A percentile compares a stretch with the other conserved stretches of the same genome.
These are phyloP conservation scores for Hipposideros armiger DNA, from an alignment of 2,113 vertebrate species.

Conservation along the genomic window DNA sequence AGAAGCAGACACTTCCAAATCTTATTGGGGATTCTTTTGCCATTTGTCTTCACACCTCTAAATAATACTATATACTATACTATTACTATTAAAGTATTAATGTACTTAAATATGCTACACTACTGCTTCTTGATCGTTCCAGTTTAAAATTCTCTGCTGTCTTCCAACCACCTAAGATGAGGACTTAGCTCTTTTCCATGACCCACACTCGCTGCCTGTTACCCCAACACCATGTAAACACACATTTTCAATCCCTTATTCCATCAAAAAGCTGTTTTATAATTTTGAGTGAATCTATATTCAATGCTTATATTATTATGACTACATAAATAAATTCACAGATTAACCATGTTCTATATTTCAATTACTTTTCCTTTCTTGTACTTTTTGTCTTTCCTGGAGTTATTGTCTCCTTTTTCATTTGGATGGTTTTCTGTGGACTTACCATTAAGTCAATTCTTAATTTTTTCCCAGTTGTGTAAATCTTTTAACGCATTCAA, in stretches of 20 bases:
- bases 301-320: background rate
- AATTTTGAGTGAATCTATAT: background rate
- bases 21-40: background rate
- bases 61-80: background rate
- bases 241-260: background rate
- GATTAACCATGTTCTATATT: background rate
- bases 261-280: background rate
- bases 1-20: background rate
- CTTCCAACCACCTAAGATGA: background rate
- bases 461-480: background rate
- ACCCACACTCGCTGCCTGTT: background rate
- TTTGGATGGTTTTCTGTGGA: background rate
- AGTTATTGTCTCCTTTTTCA: background rate
- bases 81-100: background rate
- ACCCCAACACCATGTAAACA: background rate
- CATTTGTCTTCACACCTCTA: background rate
- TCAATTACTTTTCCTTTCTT: background rate
- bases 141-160: background rate
- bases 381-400: background rate
- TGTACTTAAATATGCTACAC: background rate
- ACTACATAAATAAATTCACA: background rate
- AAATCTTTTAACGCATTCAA: background rate
- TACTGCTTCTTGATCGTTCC: background rate
- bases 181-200: background rate
- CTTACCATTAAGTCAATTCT: background rate